A percentile compares a stretch with the other conserved stretches of the same genome.
Conservation (phyloP, 2,888 invertebrate genomes). For the Trichopoda pennipes region DNA sequence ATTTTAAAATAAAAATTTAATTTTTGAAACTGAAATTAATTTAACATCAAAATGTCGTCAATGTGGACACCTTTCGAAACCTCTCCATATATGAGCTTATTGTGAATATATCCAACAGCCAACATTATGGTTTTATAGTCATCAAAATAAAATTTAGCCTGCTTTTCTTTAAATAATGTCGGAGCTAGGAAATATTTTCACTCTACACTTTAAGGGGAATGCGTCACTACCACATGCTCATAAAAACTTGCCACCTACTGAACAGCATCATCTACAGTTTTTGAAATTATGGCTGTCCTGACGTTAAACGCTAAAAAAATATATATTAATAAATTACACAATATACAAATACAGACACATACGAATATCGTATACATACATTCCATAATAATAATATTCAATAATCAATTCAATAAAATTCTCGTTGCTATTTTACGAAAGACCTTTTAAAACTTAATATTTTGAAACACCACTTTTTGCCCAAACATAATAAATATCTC, state of each 20-base stretch:
- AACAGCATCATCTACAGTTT: not conserved
- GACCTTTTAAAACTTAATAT: too few species aligned
- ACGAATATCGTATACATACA: too few species aligned
- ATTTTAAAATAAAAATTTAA: conserved; percentile 69
- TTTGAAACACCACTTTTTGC: too few species aligned
- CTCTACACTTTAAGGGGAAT: not conserved
- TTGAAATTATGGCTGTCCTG: conserved; percentile 4
- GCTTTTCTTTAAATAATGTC: not conserved
- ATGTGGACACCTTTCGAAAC: conserved; percentile 31
- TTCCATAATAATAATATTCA: too few species aligned
- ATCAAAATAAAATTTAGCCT: not conserved
- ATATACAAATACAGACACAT: too few species aligned
- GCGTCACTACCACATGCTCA: conserved; percentile 22
- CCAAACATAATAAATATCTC: too few species aligned
- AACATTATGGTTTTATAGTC: not conserved
- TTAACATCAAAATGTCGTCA: conserved; percentile 20
- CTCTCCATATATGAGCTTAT: too few species aligned
- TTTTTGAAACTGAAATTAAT: conserved; percentile 74
- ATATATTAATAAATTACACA: not conserved
- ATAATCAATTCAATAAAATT: too few species aligned
- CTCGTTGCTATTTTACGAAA: too few species aligned
- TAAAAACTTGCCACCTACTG: not conserved
- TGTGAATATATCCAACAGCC: not conserved
- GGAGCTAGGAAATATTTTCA: not conserved
- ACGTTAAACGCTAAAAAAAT: not conserved